Conservation (phyloP, 2,113 vertebrate genomes). For the Chitala chitala region DNA sequence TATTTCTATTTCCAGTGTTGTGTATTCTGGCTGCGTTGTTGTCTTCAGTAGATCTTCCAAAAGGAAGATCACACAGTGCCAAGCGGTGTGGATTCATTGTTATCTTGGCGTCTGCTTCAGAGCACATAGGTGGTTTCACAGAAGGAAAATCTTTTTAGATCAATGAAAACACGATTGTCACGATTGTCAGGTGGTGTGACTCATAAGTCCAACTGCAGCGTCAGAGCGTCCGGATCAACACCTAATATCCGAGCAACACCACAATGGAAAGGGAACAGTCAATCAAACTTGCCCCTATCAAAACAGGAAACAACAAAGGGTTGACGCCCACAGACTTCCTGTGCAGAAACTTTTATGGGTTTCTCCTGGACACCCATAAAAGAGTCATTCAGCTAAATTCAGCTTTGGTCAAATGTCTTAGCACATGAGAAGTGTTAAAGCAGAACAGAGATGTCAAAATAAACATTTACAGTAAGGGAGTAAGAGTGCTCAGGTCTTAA, state of each 20-base stretch:
- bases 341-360: background rate
- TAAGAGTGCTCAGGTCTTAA: too few relatives aligned
- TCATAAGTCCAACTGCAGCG: background rate
- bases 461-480: too few relatives aligned
- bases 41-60: too few relatives aligned
- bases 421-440: too few relatives aligned
- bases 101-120: too few relatives aligned
- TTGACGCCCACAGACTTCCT: background rate
- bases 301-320: slow-evolving; percentile 1
- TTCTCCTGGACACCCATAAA: background rate
- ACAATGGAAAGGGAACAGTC: background rate
- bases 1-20: too few relatives aligned
- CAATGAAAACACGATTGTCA: background rate
- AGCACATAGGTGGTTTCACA: too few relatives aligned
- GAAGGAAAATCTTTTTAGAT: background rate
- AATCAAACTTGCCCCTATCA: background rate
- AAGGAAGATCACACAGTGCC: too few relatives aligned
- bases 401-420: too few relatives aligned
- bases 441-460: too few relatives aligned
- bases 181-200: background rate
- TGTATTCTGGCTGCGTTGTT: too few relatives aligned
- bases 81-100: too few relatives aligned
- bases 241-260: background rate
- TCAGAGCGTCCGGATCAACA: background rate
- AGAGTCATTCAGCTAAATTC: background rate